phyloP scores from a whole-genome alignment of 2,888 invertebrate genomes.

The Dioctria linearis region DNA sequence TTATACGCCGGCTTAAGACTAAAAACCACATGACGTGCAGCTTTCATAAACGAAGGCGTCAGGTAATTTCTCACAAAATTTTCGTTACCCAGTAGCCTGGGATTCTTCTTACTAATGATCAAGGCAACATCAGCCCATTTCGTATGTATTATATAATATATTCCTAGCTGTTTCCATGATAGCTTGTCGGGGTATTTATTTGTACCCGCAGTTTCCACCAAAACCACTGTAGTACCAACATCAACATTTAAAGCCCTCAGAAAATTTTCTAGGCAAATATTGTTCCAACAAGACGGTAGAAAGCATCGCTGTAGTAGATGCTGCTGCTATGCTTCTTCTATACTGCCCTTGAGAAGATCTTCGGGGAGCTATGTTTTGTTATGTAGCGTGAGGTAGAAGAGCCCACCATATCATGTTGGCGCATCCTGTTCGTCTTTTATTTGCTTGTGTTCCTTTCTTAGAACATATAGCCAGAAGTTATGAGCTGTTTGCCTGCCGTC shows the following conservation, averaged over 20 bases:
- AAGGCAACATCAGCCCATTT: conserved; percentile 24
- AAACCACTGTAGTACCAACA: conserved; percentile 44
- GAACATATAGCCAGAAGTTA: conserved; percentile 30
- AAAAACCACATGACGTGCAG: conserved; percentile 58
- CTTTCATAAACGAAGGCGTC: conserved; percentile 57
- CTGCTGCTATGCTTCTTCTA: conserved; percentile 1
- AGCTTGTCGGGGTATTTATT: conserved; percentile 42
- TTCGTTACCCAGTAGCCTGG: conserved; percentile 23
- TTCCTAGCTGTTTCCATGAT: background rate
- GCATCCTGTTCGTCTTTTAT: conserved; percentile 23
- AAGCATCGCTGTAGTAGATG: background rate
- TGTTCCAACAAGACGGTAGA: conserved; percentile 21
- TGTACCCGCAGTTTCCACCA: conserved; percentile 35
- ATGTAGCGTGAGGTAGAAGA: background rate
- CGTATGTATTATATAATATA: background rate
- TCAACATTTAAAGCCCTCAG: conserved; percentile 46
- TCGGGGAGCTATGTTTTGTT: conserved; percentile 16
- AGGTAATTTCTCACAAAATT: conserved; percentile 58
- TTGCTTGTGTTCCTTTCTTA: conserved; percentile 29
- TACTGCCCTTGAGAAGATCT: conserved; percentile 34
- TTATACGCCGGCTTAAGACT: conserved; percentile 58
- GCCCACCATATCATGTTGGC: background rate
- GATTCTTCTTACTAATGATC: conserved; percentile 50
- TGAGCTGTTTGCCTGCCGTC: conserved; percentile 48
- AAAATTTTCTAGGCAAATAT: conserved; percentile 55